These are phyloP conservation scores for Gari tellinella DNA, from an alignment of 2,888 invertebrate genomes.

Conservation along the genomic window DNA sequence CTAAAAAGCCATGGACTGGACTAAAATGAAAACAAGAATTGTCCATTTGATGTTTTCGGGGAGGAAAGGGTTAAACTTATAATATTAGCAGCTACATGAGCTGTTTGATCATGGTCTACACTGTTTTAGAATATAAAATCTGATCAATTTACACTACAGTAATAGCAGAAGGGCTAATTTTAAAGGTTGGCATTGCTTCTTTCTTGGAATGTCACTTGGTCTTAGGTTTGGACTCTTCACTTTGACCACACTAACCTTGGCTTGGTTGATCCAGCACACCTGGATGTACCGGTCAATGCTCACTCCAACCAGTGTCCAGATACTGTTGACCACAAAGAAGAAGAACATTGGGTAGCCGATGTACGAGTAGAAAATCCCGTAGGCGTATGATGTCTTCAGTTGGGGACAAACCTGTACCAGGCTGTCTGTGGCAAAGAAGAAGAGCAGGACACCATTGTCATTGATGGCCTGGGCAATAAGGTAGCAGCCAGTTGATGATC, in stretches of 20 bases:
- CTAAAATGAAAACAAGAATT: too few species aligned
- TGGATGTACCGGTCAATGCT: conserved; percentile 77
- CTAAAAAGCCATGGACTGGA: too few species aligned
- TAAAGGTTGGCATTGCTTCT: too few species aligned
- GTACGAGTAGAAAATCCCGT: conserved; percentile 68
- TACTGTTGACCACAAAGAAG: conserved; percentile 71
- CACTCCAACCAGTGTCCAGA: conserved; percentile 78
- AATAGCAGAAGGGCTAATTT: too few species aligned
- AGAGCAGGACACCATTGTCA: conserved; percentile 66
- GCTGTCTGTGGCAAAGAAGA: conserved; percentile 67
- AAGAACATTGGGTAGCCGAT: conserved; percentile 74
- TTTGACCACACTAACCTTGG: conserved; percentile 71
- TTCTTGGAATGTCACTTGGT: too few species aligned
- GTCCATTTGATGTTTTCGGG: too few species aligned
- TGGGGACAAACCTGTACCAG: conserved; percentile 53
- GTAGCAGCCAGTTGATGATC: conserved; percentile 68
- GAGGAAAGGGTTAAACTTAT: too few species aligned
- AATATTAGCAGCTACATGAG: too few species aligned
- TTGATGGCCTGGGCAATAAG: conserved; percentile 70
- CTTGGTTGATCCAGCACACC: conserved; percentile 75
- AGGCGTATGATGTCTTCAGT: conserved; percentile 53
- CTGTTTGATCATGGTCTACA: too few species aligned
- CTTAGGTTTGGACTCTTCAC: too few species aligned
- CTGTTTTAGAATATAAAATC: too few species aligned
- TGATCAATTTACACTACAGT: too few species aligned